These are phyloP conservation scores for Leptestheria dahalacensis DNA, from an alignment of 1,140 invertebrate genomes.

Conservation along the genomic window DNA sequence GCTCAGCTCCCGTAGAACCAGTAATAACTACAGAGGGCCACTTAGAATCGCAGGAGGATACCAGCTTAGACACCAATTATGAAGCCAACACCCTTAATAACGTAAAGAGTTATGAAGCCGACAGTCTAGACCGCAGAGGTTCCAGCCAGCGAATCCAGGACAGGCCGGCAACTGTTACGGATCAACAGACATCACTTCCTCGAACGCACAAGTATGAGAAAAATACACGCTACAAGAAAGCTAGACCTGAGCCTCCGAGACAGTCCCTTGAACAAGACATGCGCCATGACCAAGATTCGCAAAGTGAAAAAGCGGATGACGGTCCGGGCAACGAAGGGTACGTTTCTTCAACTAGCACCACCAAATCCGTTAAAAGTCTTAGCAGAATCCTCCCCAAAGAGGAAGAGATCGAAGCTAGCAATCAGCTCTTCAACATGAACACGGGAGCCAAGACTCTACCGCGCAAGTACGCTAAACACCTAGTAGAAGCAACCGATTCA, in stretches of 20 bases:
- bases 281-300: not conserved
- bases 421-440: slow-evolving; percentile 15
- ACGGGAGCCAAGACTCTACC: slow-evolving; percentile 12
- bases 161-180: not conserved
- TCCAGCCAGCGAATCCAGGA: not conserved
- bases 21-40: not conserved
- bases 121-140: not conserved
- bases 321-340: not conserved
- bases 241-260: not conserved
- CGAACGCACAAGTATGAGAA: not conserved
- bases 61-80: not conserved
- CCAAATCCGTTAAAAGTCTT: slow-evolving; percentile 15
- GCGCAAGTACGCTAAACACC: slow-evolving; percentile 1
- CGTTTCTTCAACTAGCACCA: slow-evolving; percentile 8
- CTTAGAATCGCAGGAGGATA: not conserved
- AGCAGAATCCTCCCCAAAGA: slow-evolving; percentile 11
- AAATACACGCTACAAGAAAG: not conserved
- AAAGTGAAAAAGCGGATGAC: not conserved
- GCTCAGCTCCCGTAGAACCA: slow-evolving; percentile 33
- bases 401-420: slow-evolving; percentile 15
- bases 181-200: not conserved
- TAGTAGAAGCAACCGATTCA: not conserved
- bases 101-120: not conserved
- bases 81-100: not conserved
- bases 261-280: not conserved